Percentiles rank a stretch among this genome's conserved stretches.
phyloP scores from a whole-genome alignment of 2,113 vertebrate genomes.

The Microtus montanus region DNA sequence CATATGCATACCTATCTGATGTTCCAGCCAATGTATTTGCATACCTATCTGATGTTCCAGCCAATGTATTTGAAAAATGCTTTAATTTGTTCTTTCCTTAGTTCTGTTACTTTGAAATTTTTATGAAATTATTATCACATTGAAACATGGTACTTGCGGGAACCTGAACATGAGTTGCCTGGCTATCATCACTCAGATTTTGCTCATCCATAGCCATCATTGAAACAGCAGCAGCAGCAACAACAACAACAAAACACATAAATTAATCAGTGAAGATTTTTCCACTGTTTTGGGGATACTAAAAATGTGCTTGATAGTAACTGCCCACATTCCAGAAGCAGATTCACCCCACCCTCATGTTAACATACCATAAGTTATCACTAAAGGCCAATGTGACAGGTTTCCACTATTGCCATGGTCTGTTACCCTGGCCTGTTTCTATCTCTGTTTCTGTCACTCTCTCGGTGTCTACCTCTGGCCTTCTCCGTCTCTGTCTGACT shows the following conservation, averaged over 20 bases:
- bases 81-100: not conserved
- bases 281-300: conserved; percentile 15
- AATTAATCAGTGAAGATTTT: conserved; percentile 38
- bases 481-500: not conserved
- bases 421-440: not conserved
- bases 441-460: not conserved
- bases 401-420: not conserved
- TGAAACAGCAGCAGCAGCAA: not conserved
- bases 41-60: not conserved
- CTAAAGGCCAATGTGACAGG: not conserved
- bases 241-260: not conserved
- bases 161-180: not conserved
- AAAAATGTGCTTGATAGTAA: conserved; percentile 22
- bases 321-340: not conserved
- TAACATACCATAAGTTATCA: not conserved
- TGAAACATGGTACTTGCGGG: not conserved
- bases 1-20: not conserved
- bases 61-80: not conserved
- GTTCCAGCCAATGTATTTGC: not conserved
- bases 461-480: not conserved
- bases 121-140: not conserved
- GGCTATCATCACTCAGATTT: not conserved
- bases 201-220: not conserved
- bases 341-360: not conserved
- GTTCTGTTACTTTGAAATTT: not conserved